These are phyloP conservation scores for Microcebus tavaratra DNA, from an alignment of 2,113 vertebrate species.

Conservation along the genomic window DNA sequence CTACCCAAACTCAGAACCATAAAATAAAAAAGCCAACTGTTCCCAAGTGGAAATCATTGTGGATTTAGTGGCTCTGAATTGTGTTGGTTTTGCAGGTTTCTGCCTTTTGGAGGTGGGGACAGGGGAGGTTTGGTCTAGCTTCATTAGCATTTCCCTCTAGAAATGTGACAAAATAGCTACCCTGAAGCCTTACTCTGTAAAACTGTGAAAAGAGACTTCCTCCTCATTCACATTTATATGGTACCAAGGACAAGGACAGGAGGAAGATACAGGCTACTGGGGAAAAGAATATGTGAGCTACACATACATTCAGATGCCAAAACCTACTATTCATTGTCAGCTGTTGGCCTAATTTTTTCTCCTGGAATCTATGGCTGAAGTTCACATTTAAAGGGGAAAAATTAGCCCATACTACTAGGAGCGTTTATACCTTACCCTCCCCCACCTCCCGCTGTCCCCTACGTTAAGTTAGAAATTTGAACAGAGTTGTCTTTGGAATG, in stretches of 20 bases:
- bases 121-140: neutral
- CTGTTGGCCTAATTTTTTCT: neutral
- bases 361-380: neutral
- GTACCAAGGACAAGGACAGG: neutral
- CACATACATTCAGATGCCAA: neutral
- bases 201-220: slow-evolving; percentile 21
- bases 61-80: neutral
- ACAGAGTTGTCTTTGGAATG: neutral
- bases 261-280: neutral
- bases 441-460: accelerated
- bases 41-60: neutral
- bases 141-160: slow-evolving; percentile 27
- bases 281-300: neutral
- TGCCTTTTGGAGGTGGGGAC: neutral
- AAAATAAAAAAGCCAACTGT: neutral
- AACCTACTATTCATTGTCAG: neutral
- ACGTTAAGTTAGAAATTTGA: neutral
- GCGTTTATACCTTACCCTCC: neutral
- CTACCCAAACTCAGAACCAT: neutral
- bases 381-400: neutral
- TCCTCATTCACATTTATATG: neutral
- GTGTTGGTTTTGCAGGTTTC: neutral
- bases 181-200: slow-evolving; percentile 1
- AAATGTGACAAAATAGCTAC: neutral
- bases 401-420: neutral